Percentiles rank a stretch among this genome's conserved stretches.
These are phyloP conservation scores for Morus bassanus DNA, from an alignment of 2,797 vertebrate species.

Conservation along the genomic window DNA sequence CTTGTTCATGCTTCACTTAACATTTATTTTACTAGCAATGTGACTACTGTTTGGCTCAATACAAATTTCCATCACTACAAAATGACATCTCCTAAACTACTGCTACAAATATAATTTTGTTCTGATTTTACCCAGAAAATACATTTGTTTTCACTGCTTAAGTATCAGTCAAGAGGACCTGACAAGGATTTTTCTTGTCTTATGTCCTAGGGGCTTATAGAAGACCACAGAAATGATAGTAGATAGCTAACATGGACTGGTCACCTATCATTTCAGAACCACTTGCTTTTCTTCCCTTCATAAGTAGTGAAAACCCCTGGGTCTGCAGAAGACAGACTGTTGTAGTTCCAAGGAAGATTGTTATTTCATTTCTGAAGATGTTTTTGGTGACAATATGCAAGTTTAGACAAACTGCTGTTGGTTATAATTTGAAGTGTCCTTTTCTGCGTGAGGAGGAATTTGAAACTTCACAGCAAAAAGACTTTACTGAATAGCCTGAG, in stretches of 20 bases:
- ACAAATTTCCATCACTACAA: constrained; percentile 25
- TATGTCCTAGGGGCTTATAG: neutral
- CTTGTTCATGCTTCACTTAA: neutral
- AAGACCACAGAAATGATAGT: neutral
- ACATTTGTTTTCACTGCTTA: neutral
- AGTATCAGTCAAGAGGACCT: neutral
- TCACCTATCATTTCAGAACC: neutral
- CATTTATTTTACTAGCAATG: constrained; percentile 5
- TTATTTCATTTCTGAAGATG: neutral
- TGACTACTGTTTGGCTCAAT: constrained; percentile 19
- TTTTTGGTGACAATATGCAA: neutral
- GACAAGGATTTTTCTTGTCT: neutral
- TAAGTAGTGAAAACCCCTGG: neutral
- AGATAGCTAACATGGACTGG: neutral
- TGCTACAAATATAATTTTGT: neutral
- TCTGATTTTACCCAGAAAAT: neutral
- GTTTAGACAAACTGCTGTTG: neutral
- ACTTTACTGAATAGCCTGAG: neutral
- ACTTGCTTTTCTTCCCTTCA: neutral
- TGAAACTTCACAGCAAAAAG: neutral
- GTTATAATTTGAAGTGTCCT: neutral
- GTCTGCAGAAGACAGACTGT: neutral
- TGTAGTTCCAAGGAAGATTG: neutral
- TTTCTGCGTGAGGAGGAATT: neutral
- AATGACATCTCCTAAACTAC: neutral